Percentiles rank a stretch among this genome's conserved stretches.
Evolutionary conservation across 1,140 invertebrate species (phyloP).

Genomic region (Ostrea denselamellosa): DNA sequence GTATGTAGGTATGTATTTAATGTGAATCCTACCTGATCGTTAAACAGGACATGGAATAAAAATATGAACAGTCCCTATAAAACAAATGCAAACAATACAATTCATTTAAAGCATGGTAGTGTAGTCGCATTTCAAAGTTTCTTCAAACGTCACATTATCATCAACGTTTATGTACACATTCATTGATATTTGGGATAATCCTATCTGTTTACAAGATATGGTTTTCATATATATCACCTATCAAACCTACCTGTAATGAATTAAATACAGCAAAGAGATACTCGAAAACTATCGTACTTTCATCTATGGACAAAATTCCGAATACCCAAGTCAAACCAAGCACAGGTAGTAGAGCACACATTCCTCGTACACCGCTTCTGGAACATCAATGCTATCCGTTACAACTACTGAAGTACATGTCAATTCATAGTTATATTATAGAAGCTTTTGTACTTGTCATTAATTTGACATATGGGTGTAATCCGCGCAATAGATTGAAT

Average conservation of each 20-base stretch:
- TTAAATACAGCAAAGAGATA: constrained; percentile 73
- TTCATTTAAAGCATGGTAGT: too few relatives aligned
- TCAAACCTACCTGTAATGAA: constrained; percentile 67
- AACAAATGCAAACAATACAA: background rate
- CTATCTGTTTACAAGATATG: background rate
- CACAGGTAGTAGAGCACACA: constrained; percentile 64
- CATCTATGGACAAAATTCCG: constrained; percentile 69
- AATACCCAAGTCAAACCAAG: constrained; percentile 71
- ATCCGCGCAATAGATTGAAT: background rate
- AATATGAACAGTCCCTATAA: constrained; percentile 23
- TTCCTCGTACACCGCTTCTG: constrained; percentile 64
- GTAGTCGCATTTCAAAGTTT: too few relatives aligned
- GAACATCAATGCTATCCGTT: background rate
- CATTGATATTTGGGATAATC: too few relatives aligned
- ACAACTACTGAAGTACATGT: background rate
- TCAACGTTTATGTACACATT: too few relatives aligned
- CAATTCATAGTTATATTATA: background rate
- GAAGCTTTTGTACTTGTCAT: background rate
- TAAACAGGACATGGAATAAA: constrained; percentile 10
- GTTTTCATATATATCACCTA: background rate
- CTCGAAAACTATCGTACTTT: constrained; percentile 66
- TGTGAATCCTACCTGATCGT: background rate
- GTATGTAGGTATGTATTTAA: background rate
- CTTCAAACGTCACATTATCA: too few relatives aligned
- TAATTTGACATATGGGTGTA: background rate